Conservation (phyloP, 2,888 invertebrate genomes). For the Boloria euphrosyne region DNA sequence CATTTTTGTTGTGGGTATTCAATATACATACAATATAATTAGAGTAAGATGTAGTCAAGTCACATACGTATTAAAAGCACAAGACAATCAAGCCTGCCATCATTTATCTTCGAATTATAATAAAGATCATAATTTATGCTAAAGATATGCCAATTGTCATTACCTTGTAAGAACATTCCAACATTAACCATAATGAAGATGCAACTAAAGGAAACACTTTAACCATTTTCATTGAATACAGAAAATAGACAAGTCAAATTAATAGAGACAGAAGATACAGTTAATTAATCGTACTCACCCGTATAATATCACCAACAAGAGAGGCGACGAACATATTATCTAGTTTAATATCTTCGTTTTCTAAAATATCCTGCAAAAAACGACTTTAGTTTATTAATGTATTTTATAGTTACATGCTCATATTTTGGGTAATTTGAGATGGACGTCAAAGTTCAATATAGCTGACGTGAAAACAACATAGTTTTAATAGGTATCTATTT, state of each 20-base stretch:
- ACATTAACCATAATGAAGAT: conserved; percentile 3
- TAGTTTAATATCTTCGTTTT: conserved; percentile 96
- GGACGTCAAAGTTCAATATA: neutral
- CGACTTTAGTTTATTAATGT: too few species aligned
- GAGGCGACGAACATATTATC: conserved; percentile 98
- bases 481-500: too few species aligned
- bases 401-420: too few species aligned
- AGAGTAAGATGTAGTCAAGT: neutral
- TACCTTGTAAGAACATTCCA: neutral
- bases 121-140: conserved; percentile 29
- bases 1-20: too few species aligned
- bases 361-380: conserved; percentile 90
- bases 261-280: too few species aligned
- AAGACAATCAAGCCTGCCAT: conserved; percentile 23
- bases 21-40: neutral
- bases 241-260: neutral
- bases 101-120: conserved; percentile 23
- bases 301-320: conserved; percentile 95
- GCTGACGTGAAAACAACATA: too few species aligned
- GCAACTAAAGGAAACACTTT: conserved; percentile 3
- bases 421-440: too few species aligned
- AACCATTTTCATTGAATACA: neutral
- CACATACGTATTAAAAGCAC: conserved; percentile 25
- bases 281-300: conserved; percentile 83
- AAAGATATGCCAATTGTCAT: conserved; percentile 24